A percentile compares a stretch with the other conserved stretches of the same genome.
Evolutionary conservation across 2,113 vertebrate species (phyloP).

Genomic region (Cyphomyrus plagiostoma): DNA sequence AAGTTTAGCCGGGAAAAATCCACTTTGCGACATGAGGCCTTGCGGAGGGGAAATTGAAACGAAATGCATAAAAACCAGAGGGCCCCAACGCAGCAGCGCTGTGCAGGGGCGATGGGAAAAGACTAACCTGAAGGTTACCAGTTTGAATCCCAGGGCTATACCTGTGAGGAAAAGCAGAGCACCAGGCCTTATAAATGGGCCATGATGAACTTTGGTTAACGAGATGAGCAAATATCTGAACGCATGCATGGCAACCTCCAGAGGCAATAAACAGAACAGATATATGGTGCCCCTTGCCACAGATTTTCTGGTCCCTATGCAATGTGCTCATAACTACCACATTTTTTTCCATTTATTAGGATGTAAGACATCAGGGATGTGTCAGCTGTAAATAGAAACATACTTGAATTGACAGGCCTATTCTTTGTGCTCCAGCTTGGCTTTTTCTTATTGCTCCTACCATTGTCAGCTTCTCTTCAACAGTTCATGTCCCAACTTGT

Average conservation of each 20-base stretch:
- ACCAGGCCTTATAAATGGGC: background rate
- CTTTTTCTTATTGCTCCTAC: constrained; percentile 19
- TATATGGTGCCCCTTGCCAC: background rate
- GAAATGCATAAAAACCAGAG: background rate
- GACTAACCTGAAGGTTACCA: background rate
- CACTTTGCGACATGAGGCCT: background rate
- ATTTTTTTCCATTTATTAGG: background rate
- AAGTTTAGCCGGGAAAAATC: background rate
- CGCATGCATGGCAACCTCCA: background rate
- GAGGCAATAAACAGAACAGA: background rate
- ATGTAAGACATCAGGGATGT: background rate
- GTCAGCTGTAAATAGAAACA: background rate
- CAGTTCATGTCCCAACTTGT: constrained; percentile 13
- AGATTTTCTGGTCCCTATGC: background rate
- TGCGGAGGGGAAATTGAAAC: background rate
- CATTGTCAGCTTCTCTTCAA: constrained; percentile 17
- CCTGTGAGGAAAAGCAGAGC: background rate
- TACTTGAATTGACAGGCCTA: background rate
- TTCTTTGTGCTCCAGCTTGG: background rate
- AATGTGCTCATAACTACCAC: background rate
- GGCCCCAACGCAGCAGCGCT: background rate
- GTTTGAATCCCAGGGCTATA: background rate
- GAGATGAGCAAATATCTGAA: background rate
- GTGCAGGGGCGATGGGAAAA: background rate
- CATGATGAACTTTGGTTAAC: background rate